Evolutionary conservation across 2,797 vertebrate species (phyloP).

Genomic region (Psittacula echo): DNA sequence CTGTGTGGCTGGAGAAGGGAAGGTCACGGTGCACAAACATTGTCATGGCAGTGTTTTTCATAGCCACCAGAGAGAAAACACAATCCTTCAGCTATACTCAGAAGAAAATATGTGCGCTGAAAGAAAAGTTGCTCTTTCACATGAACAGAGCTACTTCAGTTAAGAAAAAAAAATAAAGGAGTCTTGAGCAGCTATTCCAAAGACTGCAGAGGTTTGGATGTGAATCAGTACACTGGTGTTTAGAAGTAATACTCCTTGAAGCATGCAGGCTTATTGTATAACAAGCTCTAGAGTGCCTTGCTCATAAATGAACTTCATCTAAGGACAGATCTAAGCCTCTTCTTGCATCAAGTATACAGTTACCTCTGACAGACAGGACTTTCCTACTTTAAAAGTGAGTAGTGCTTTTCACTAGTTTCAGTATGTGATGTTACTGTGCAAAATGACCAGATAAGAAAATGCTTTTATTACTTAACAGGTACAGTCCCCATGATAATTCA

Average conservation of each 20-base stretch:
- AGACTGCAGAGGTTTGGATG: not conserved
- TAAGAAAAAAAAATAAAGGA: not conserved
- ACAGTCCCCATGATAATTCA: not conserved
- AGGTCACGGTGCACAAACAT: not conserved
- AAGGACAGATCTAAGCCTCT: not conserved
- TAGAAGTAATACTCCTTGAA: not conserved
- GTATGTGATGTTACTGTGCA: not conserved
- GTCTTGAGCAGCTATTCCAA: not conserved
- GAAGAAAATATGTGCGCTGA: not conserved
- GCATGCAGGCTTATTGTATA: not conserved
- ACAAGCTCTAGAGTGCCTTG: not conserved
- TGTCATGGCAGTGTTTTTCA: not conserved
- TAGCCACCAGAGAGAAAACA: not conserved
- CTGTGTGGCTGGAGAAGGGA: not conserved
- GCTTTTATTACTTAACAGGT: constrained; percentile 10
- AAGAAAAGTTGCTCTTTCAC: not conserved
- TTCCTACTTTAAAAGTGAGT: not conserved
- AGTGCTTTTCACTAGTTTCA: not conserved
- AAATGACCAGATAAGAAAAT: not conserved
- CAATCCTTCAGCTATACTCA: not conserved
- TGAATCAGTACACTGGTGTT: not conserved
- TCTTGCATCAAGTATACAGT: not conserved
- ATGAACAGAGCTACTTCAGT: not conserved
- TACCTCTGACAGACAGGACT: not conserved
- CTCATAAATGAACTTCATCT: not conserved